These are phyloP conservation scores for Crenuchus spilurus DNA, from an alignment of 2,797 vertebrate genomes.

Conservation along the genomic window DNA sequence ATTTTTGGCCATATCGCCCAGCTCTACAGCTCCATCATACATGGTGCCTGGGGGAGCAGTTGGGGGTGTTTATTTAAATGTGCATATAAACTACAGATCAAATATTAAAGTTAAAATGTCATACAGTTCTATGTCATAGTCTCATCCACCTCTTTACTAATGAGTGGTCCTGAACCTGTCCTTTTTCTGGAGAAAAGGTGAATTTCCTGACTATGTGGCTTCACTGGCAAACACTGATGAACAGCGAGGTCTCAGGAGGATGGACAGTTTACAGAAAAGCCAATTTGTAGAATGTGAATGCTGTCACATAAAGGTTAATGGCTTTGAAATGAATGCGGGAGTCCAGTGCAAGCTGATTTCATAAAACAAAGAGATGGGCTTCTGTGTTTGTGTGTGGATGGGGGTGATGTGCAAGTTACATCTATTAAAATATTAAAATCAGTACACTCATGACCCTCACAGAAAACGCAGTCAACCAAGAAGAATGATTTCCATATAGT, in stretches of 20 bases:
- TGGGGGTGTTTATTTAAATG: too few species aligned
- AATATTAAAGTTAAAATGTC: too few species aligned
- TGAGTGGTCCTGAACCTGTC: background rate
- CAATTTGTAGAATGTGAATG: slow-evolving; percentile 20
- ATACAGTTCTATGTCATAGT: too few species aligned
- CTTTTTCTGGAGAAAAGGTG: background rate
- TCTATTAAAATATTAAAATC: background rate
- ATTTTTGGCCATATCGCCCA: too few species aligned
- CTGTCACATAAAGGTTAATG: slow-evolving; percentile 28
- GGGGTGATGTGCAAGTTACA: background rate
- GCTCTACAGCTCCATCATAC: too few species aligned
- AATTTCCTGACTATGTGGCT: background rate
- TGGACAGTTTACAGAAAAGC: slow-evolving; percentile 5
- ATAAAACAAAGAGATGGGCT: background rate
- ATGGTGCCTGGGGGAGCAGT: too few species aligned
- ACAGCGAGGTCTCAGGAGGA: background rate
- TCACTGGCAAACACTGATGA: background rate
- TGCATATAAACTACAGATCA: too few species aligned
- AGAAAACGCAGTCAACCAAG: background rate
- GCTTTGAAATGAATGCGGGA: slow-evolving; percentile 5
- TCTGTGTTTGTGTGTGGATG: background rate
- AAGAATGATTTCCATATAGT: background rate
- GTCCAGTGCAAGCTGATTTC: background rate
- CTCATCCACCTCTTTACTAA: too few species aligned
- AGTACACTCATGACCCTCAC: too few species aligned